A percentile compares a stretch with the other conserved stretches of the same genome.
These are phyloP conservation scores for Gobius niger DNA, from an alignment of 2,113 vertebrate genomes.

Conservation along the genomic window DNA sequence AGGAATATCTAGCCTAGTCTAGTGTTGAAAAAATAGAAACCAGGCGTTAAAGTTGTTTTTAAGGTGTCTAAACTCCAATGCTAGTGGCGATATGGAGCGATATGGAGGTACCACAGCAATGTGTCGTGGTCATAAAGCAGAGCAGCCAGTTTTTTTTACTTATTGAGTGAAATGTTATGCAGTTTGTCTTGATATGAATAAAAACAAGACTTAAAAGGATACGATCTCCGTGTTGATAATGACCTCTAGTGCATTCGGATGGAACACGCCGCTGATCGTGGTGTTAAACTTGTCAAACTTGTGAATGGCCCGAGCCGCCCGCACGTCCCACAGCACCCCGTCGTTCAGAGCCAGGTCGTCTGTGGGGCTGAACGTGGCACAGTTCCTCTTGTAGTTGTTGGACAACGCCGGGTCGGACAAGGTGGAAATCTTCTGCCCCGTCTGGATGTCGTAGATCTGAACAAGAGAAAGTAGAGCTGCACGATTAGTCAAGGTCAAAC, in stretches of 20 bases:
- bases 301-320: conserved; percentile 89
- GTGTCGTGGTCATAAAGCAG: no score
- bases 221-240: conserved; percentile 98
- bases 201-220: conserved; percentile 76
- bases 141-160: no score
- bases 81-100: no score
- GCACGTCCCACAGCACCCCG: conserved; percentile 95
- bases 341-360: conserved; percentile 98
- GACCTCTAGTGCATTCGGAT: conserved; percentile 93
- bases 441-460: conserved; percentile 98
- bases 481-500: no score
- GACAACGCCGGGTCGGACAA: conserved; percentile 91
- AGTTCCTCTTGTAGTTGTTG: conserved; percentile 98
- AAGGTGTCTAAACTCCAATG: no score
- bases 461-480: no score
- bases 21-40: no score
- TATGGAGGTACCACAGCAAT: no score
- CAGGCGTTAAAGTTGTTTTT: no score
- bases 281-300: conserved; percentile 99
- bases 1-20: no score
- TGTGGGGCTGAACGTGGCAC: conserved; percentile 93
- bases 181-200: no score
- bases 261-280: conserved; percentile 97
- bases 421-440: conserved; percentile 92
- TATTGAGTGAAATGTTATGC: no score